These are phyloP conservation scores for Leptopilina clavipes DNA, from an alignment of 1,140 invertebrate species.

Conservation along the genomic window DNA sequence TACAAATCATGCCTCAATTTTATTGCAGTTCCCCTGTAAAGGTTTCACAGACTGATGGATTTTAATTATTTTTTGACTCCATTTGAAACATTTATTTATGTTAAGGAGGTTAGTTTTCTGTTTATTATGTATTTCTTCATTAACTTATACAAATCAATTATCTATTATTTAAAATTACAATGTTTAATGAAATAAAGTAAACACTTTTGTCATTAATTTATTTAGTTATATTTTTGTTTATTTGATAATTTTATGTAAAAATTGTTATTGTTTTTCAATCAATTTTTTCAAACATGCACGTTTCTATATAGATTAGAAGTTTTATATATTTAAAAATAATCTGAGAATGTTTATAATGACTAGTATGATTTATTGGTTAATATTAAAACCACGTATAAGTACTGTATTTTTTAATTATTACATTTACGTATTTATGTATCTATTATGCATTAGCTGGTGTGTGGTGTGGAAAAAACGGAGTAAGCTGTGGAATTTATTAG, in stretches of 20 bases:
- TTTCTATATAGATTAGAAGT: too few species aligned
- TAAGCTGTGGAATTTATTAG: neutral
- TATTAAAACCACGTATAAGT: neutral
- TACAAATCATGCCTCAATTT: constrained; percentile 21
- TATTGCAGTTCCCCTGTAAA: neutral
- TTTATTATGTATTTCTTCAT: neutral
- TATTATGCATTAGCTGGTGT: neutral
- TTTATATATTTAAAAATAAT: too few species aligned
- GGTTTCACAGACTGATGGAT: neutral
- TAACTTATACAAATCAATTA: too few species aligned
- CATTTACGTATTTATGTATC: neutral
- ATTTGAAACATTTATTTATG: neutral
- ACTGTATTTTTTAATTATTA: neutral
- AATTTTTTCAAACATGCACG: too few species aligned
- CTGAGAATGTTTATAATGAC: too few species aligned
- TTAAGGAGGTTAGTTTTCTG: neutral
- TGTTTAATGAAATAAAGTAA: too few species aligned
- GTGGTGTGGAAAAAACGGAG: neutral
- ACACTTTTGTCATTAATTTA: too few species aligned
- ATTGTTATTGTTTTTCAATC: too few species aligned
- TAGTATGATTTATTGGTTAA: neutral
- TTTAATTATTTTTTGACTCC: neutral
- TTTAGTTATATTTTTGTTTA: too few species aligned
- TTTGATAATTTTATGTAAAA: too few species aligned
- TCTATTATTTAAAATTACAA: too few species aligned